These are phyloP conservation scores for Cisticola juncidis DNA, from an alignment of 2,113 vertebrate species.

Conservation along the genomic window DNA sequence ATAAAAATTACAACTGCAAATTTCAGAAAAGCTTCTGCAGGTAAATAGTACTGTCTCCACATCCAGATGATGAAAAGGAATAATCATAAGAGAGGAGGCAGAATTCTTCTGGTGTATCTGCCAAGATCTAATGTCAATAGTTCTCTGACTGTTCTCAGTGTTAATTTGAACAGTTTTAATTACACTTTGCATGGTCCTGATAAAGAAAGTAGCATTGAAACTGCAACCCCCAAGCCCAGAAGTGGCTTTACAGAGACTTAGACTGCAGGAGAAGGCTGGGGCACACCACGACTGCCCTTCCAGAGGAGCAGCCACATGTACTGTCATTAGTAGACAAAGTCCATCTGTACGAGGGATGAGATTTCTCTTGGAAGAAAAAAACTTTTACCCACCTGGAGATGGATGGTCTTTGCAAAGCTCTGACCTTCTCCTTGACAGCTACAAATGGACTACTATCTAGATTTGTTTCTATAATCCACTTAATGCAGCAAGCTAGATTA, in stretches of 20 bases:
- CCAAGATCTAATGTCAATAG: neutral
- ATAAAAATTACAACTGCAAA: neutral
- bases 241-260: neutral
- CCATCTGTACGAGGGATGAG: neutral
- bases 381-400: neutral
- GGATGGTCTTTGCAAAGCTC: conserved; percentile 39
- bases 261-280: neutral
- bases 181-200: neutral
- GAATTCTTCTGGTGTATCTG: neutral
- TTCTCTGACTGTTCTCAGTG: neutral
- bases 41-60: neutral
- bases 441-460: conserved; percentile 45
- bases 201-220: neutral
- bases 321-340: neutral
- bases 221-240: neutral
- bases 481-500: conserved; percentile 42
- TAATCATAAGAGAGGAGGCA: neutral
- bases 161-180: neutral
- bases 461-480: conserved; percentile 65
- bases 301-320: neutral
- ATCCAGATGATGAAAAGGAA: neutral
- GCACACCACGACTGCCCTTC: neutral
- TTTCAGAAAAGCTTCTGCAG: neutral
- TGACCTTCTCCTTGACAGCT: conserved; percentile 64
- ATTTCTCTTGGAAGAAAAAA: neutral